These are phyloP conservation scores for Sarotherodon lohbergeri DNA, from an alignment of 2,113 vertebrate species.

Conservation along the genomic window DNA sequence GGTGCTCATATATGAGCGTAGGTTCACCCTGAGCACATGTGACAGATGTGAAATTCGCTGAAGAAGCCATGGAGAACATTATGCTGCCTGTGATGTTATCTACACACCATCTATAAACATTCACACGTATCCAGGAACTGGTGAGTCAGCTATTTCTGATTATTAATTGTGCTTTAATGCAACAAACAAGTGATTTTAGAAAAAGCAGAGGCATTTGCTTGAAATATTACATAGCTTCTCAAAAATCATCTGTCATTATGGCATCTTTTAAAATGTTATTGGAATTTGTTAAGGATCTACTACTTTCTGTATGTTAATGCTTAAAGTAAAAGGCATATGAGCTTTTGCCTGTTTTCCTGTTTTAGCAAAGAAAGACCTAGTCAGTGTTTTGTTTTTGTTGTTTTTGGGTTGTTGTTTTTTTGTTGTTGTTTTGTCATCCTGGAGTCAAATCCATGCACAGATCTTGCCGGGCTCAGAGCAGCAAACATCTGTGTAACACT, in stretches of 20 bases:
- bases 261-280: not conserved
- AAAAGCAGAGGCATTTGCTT: not conserved
- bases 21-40: not conserved
- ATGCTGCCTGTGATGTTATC: not conserved
- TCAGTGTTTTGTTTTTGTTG: not conserved
- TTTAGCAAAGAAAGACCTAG: not conserved
- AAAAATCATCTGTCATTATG: not conserved
- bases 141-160: conserved; percentile 1
- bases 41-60: not conserved
- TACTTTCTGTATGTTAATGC: not conserved
- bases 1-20: not conserved
- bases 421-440: conserved; percentile 3
- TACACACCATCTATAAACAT: not conserved
- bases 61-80: not conserved
- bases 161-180: not conserved
- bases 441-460: conserved; percentile 27
- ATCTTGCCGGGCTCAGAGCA: conserved; percentile 18
- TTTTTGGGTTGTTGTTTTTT: not conserved
- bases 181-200: not conserved
- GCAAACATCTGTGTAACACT: conserved; percentile 10
- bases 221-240: not conserved
- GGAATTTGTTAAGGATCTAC: not conserved
- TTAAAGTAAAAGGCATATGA: not conserved
- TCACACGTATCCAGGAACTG: not conserved
- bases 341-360: not conserved